phyloP scores from a whole-genome alignment of 2,797 vertebrate genomes.

The Ispidina lecontei region DNA sequence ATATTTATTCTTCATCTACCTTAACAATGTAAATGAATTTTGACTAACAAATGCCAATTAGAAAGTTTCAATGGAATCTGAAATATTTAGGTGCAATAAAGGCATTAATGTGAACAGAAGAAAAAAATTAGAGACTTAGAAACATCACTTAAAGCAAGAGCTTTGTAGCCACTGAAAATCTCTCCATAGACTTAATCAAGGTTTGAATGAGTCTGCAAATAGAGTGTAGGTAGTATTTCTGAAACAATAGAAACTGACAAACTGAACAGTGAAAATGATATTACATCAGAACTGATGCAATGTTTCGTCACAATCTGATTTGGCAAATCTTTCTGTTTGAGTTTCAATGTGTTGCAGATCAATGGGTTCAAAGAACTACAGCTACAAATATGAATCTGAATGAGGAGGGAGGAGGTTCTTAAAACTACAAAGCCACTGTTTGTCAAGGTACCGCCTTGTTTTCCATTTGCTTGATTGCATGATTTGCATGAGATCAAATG shows the following conservation, averaged over 20 bases:
- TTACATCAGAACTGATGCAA: constrained; percentile 11
- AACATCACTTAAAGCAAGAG: not conserved
- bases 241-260: not conserved
- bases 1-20: not conserved
- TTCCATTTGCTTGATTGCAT: constrained; percentile 76
- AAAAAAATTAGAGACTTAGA: not conserved
- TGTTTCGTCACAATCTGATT: not conserved
- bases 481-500: constrained; percentile 81
- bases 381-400: constrained; percentile 33
- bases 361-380: constrained; percentile 27
- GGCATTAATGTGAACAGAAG: fast-evolving
- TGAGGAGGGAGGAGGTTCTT: not conserved
- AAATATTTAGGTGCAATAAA: not conserved
- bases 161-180: not conserved
- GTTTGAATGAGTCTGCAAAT: not conserved
- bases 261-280: constrained; percentile 4
- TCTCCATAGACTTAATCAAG: not conserved
- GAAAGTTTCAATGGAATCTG: not conserved
- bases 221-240: not conserved
- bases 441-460: constrained; percentile 65
- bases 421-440: constrained; percentile 60
- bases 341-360: constrained; percentile 29
- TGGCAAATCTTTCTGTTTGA: not conserved
- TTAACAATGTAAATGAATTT: not conserved
- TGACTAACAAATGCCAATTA: not conserved